Percentiles rank a stretch among this genome's conserved stretches.
phyloP scores from a whole-genome alignment of 1,140 invertebrate species.

The Saccostrea cuccullata region DNA sequence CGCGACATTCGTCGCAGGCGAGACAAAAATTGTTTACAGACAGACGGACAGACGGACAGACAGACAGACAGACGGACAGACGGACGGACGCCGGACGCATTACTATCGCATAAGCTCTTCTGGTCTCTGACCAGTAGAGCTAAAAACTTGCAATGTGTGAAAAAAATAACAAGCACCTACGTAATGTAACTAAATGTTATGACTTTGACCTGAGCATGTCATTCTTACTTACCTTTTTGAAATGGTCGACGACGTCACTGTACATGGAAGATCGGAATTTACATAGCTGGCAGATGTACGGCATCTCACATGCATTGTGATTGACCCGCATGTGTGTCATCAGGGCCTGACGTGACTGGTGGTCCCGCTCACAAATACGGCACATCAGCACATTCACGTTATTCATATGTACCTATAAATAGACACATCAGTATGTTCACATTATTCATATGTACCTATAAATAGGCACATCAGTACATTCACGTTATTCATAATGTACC shows the following conservation, averaged over 20 bases:
- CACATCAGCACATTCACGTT: conserved; percentile 75
- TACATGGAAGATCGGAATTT: conserved; percentile 76
- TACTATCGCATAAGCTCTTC: no score
- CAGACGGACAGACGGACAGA: no score
- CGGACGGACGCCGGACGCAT: no score
- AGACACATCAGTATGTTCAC: conserved; percentile 62
- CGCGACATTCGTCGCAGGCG: no score
- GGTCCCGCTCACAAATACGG: conserved; percentile 77
- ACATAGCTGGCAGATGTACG: conserved; percentile 76
- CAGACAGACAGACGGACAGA: no score
- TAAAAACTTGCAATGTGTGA: no score
- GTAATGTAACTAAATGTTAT: no score
- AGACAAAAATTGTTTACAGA: no score
- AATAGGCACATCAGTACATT: background rate
- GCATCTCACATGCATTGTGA: conserved; percentile 76
- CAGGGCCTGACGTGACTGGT: conserved; percentile 63
- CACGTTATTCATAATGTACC: no score
- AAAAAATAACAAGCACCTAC: no score
- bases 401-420: conserved; percentile 74
- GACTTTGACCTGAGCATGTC: background rate
- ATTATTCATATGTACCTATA: conserved; percentile 76
- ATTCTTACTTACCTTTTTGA: conserved; percentile 72
- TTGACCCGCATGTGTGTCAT: conserved; percentile 71
- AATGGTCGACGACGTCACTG: conserved; percentile 77
- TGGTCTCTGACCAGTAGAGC: no score